Evolutionary conservation across 2,797 vertebrate species (phyloP), one percentile per base, ranked within the genome.

Genomic region (Gephyroberyx darwinii): DNA sequence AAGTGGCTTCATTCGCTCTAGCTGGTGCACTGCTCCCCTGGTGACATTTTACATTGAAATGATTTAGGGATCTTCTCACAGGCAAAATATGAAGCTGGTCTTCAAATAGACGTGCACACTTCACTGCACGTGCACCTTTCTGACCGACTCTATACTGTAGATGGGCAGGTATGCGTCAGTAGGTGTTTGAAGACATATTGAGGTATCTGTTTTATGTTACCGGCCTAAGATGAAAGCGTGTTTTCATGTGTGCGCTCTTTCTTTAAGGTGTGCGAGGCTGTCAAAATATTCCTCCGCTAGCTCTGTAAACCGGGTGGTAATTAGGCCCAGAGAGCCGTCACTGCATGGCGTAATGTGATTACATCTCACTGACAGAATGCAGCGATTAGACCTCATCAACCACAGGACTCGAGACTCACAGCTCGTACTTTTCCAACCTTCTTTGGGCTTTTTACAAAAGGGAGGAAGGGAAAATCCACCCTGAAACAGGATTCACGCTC

Each of bases 281-380:
- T 83, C 72, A 73, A 70, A 74, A 76, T 58, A 60, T 75, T 43
- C 48, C 74, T 82, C 53, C 22, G 3, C 62, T 72, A n/a, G 75
- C 77, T 81, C 59, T 82, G 77, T 73, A 68, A 58, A 53, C 71
- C 61, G 72, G 85, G 73, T 65, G 71, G 73, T 87, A 84, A 86
- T 89, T 80, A 78, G 82, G 65, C 75, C 71, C 80, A 61, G 81
- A 53, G 83, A 81, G 78, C 83, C 67, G 71, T 90, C 88, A 88
- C 41, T 5, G 78, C 64, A 84, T 91, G 86, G 76, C 47, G 87
- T 92, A 88, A 93, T 93, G 86, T 69, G 83, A 93, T 94, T 90
- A 93, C 92, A 90, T 88, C 88, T 85, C 85, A 43, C 81, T 72
- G 72, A 82, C 89, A 93, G 89, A 93, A 93, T 92, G 89, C 84